Base-by-base conservation (phyloP, 2,113 vertebrate species). In the Dascyllus trimaculatus region DNA sequence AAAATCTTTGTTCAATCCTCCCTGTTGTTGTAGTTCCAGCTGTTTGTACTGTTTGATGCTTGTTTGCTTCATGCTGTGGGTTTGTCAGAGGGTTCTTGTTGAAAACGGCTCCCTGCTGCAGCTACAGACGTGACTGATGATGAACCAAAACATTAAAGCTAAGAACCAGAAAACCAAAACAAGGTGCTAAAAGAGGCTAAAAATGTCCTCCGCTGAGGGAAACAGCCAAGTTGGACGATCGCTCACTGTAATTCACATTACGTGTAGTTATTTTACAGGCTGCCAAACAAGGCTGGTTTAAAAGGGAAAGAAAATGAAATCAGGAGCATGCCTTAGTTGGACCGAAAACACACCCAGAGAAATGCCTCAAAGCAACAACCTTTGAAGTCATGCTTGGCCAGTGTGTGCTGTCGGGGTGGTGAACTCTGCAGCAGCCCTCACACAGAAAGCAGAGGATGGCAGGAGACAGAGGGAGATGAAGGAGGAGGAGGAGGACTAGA, bases 371-470 rank as follows among this genome's bases (percentile, higher is more conserved):
- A 69, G 62, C 71, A 32, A 22, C 22, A 3, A 64, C 22, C 64
- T 51, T 80, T 80, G 72, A 80, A 87, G 73, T 87, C 52, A 46
- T 21, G 64, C 71, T 67, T 49, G 59, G 78, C 71, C 29, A 70
- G 76, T 24, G 54, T 54, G 78, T 19, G 25, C 49, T 54, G 57
- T 57, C 51, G 38, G 67, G 81, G 65, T 69, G 32, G 54, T 61
- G 73, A 64, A 43, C 70, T 52, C 35, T 71, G 61, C 22, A 60
- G 66, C 77, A 43, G 65, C 54, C 65, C 68, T 76, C 82, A 81
- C 43, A 63, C 76, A 46, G 76, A 52, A 75, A 82, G 57, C 54
- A 58, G 62, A 74, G 51, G 75, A 64, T 38, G 54, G 73, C 59
- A 71, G 70, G 48, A 59, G 57, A 51, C 2, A n/a, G 11, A 46